Conservation (phyloP, 2,797 vertebrate genomes). For the Percopsis omiscomaycus region DNA sequence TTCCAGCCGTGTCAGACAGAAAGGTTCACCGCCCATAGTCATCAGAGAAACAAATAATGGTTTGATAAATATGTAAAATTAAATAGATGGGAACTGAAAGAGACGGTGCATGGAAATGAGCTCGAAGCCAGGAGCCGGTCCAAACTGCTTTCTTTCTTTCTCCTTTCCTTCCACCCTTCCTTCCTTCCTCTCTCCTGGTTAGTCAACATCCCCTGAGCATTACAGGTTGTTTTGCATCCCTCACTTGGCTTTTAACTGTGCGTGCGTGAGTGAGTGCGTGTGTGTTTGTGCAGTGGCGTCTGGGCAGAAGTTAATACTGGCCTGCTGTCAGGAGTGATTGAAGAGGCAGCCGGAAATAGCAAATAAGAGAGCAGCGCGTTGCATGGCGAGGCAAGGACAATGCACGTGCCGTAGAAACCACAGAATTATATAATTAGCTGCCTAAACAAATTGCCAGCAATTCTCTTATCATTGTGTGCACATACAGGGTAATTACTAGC, state of each 20-base stretch:
- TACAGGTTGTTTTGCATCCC: slow-evolving; percentile 19
- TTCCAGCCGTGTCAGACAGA: slow-evolving; percentile 68
- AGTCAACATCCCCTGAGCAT: slow-evolving; percentile 40
- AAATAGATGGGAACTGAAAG: slow-evolving; percentile 58
- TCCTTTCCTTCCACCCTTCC: slow-evolving; percentile 34
- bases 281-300: slow-evolving; percentile 16
- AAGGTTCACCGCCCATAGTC: slow-evolving; percentile 64
- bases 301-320: slow-evolving; percentile 46
- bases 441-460: slow-evolving; percentile 54
- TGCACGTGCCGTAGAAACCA: slow-evolving; percentile 40
- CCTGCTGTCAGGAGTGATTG: slow-evolving; percentile 66
- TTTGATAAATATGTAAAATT: slow-evolving; percentile 64
- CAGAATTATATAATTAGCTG: slow-evolving; percentile 66
- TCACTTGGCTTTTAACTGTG: slow-evolving; percentile 31
- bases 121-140: slow-evolving; percentile 41
- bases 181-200: slow-evolving; percentile 41
- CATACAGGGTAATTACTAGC: slow-evolving; percentile 52
- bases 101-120: slow-evolving; percentile 39
- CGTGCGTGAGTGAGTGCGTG: too few species aligned
- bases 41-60: slow-evolving; percentile 63
- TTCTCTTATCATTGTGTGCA: slow-evolving; percentile 45
- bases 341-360: slow-evolving; percentile 67
- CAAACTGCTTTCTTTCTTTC: slow-evolving; percentile 42
- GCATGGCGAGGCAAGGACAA: slow-evolving; percentile 56
- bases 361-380: slow-evolving; percentile 43